phyloP scores from a whole-genome alignment of 2,113 vertebrate species.

The Cinclus cinclus region DNA sequence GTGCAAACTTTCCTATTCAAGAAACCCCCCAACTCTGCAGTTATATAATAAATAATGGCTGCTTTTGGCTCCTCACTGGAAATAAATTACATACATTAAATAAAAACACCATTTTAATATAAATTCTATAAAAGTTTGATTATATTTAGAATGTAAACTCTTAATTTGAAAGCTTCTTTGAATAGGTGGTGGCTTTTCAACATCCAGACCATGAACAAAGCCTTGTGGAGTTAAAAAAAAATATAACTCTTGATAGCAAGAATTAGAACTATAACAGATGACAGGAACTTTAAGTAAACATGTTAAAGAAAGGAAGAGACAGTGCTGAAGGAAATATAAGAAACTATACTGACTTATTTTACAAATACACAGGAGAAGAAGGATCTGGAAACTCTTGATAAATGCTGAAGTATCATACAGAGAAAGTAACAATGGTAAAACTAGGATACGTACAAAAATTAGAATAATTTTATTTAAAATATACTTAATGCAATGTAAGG shows the following conservation, averaged over 20 bases:
- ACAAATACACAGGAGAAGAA: neutral
- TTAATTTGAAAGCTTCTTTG: neutral
- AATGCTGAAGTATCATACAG: neutral
- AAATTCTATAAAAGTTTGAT: neutral
- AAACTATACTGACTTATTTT: neutral
- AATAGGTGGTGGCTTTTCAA: neutral
- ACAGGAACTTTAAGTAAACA: neutral
- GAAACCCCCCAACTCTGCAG: neutral
- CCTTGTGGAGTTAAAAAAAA: neutral
- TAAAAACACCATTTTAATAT: neutral
- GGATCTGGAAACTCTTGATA: neutral
- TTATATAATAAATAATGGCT: neutral
- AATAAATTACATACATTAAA: neutral
- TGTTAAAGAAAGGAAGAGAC: neutral
- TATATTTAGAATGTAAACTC: neutral
- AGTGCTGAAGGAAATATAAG: neutral
- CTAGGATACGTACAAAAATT: neutral
- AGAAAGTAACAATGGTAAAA: neutral
- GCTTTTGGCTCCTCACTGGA: neutral
- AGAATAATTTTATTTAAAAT: neutral
- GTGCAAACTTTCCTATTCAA: neutral
- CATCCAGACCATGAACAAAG: neutral
- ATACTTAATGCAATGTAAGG: neutral
- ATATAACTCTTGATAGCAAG: neutral
- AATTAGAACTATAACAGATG: neutral